A percentile compares a stretch with the other conserved stretches of the same genome.
Conservation (phyloP, 2,888 invertebrate genomes). For the Apodemia zela region DNA sequence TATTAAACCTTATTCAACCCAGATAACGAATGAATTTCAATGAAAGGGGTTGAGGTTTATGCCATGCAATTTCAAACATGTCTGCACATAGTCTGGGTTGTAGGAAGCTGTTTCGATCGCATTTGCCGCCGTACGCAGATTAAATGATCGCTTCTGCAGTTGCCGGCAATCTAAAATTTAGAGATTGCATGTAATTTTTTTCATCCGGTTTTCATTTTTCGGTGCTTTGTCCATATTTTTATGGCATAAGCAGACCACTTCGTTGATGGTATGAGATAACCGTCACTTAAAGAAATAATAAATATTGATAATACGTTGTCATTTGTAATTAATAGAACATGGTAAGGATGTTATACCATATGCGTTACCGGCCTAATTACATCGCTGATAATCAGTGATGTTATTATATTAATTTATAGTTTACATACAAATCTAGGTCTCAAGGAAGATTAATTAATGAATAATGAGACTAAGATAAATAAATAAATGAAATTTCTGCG, state of each 20-base stretch:
- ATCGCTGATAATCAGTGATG: too few relatives aligned
- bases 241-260: background rate
- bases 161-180: background rate
- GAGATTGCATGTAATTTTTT: background rate
- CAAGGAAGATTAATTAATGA: too few relatives aligned
- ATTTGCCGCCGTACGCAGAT: conserved; percentile 34
- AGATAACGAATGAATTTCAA: background rate
- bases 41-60: background rate
- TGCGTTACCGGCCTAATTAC: too few relatives aligned
- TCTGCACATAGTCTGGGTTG: conserved; percentile 31
- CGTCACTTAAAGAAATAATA: too few relatives aligned
- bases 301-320: too few relatives aligned
- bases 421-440: too few relatives aligned
- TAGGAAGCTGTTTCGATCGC: conserved; percentile 43
- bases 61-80: background rate
- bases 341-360: too few relatives aligned
- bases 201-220: background rate
- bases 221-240: background rate
- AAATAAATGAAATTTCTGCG: too few relatives aligned
- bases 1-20: background rate
- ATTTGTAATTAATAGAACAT: too few relatives aligned
- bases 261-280: background rate
- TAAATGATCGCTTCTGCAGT: conserved; percentile 23
- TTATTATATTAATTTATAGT: too few relatives aligned
- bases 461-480: too few relatives aligned